A percentile compares a stretch with the other conserved stretches of the same genome.
phyloP scores from a whole-genome alignment of 1,140 invertebrate genomes.

The Penaeus vannamei region DNA sequence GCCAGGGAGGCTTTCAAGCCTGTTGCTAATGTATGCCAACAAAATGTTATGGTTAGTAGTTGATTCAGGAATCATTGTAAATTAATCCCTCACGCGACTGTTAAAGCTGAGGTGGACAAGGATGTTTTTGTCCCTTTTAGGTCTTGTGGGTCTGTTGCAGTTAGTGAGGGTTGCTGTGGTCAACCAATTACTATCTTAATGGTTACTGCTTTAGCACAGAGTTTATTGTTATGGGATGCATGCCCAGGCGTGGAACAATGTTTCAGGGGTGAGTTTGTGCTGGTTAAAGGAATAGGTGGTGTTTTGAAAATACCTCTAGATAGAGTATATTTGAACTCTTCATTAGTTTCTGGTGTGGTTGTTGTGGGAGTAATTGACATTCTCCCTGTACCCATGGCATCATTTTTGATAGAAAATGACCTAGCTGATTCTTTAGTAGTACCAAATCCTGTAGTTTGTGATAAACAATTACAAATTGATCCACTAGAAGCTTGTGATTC shows the following conservation, averaged over 20 bases:
- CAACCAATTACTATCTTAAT: neutral
- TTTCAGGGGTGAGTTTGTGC: neutral
- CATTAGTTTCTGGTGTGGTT: neutral
- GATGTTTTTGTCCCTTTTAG: neutral
- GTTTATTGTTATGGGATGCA: neutral
- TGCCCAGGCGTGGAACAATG: neutral
- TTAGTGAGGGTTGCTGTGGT: neutral
- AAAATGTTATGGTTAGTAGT: too few species aligned
- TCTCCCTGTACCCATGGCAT: neutral
- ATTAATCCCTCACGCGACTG: too few species aligned
- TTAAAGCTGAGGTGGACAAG: neutral
- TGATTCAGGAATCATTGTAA: neutral
- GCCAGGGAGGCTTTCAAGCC: too few species aligned
- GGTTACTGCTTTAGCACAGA: neutral
- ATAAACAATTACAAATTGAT: too few species aligned
- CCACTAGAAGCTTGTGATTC: too few species aligned
- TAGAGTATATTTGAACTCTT: neutral
- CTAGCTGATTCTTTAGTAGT: neutral
- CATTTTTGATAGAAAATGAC: constrained; percentile 8
- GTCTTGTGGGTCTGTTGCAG: neutral
- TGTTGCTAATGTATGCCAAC: too few species aligned
- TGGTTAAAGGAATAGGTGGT: neutral
- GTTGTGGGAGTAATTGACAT: neutral
- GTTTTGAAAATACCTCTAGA: neutral
- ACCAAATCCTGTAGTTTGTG: neutral